Evolutionary conservation across 2,797 vertebrate species (phyloP), one percentile per base, ranked within the genome.

Genomic region (Sebastolobus alascanus): DNA sequence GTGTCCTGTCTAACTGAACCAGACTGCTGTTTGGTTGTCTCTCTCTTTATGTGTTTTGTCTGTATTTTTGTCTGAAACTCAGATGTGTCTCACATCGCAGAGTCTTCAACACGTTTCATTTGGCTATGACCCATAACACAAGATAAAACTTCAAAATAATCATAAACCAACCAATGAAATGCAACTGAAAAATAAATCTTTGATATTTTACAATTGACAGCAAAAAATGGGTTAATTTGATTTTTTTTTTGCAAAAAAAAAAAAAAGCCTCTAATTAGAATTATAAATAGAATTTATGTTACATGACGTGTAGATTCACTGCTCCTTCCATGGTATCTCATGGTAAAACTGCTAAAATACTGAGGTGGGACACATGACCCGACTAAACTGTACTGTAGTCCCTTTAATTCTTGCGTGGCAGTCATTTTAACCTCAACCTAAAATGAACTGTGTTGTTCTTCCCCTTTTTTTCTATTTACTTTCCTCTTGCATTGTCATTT

Each of bases 401-500:
- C 68, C 64, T 88, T 73, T 58, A 73, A 69, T 64, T 84, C 16
- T 83, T 85, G 71, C 70, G n/a, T 60, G 64, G 60, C 68, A 63
- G 14, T 75, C 54, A 66, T 73, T 68, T 79, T 50, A 85, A 80
- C 70, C 69, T 86, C 61, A 81, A 83, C 90, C 80, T 94, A 88
- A 95, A 95, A 91, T 92, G 61, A 94, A 88, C 87, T 92, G 67
- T 95, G 90, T 93, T 95, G 86, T 96, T 95, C 87, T 93, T 89
- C 82, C 94, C 93, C 88, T 94, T 92, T 92, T 92, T 86, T 93
- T 50, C 76, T 90, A 94, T 93, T 96, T 95, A 94, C 92, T 84
- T 95, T 94, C 74, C 84, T 93, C 83, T 94, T 91, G 90, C 94
- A 94, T 96, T 96, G 89, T 95, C 95, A 97, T 97, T 95, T 93